Percentiles rank a stretch among this genome's conserved stretches.
phyloP scores from a whole-genome alignment of 1,140 invertebrate species.

The Hyles vespertilio region DNA sequence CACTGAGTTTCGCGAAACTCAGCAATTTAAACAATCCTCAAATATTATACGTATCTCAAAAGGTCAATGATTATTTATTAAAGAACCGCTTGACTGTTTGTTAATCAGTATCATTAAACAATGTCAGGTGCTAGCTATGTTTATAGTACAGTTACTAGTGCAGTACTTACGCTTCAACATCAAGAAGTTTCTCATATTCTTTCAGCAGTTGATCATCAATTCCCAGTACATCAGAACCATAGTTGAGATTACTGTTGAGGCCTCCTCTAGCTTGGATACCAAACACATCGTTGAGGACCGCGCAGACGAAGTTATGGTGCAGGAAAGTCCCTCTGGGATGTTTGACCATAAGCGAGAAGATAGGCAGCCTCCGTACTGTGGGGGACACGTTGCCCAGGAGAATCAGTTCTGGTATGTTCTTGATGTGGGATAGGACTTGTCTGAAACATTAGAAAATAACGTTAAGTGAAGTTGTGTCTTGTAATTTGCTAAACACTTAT shows the following conservation, averaged over 20 bases:
- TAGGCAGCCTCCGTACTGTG: constrained; percentile 82
- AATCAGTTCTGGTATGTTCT: constrained; percentile 86
- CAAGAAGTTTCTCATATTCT: constrained; percentile 85
- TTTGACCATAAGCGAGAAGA: constrained; percentile 91
- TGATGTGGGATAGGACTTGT: constrained; percentile 84
- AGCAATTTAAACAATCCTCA: too few species aligned
- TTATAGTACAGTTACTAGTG: too few species aligned
- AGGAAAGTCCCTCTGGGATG: constrained; percentile 88
- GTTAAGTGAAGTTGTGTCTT: too few species aligned
- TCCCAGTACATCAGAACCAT: constrained; percentile 90
- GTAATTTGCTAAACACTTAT: too few species aligned
- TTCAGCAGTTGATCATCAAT: constrained; percentile 85
- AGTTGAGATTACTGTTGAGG: constrained; percentile 79
- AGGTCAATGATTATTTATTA: too few species aligned
- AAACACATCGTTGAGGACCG: constrained; percentile 93
- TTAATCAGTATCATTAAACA: background rate
- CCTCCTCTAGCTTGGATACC: constrained; percentile 93
- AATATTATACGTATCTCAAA: too few species aligned
- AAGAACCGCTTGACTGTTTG: background rate
- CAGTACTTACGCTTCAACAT: constrained; percentile 82
- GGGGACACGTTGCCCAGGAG: constrained; percentile 84
- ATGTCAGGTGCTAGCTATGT: too few species aligned
- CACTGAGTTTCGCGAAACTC: too few species aligned
- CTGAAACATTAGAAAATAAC: constrained; percentile 66
- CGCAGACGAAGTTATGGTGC: constrained; percentile 93